Evolutionary conservation across 2,888 invertebrate genomes (phyloP), one percentile per base, ranked within the genome.

Genomic region (Lasioglossum morio): DNA sequence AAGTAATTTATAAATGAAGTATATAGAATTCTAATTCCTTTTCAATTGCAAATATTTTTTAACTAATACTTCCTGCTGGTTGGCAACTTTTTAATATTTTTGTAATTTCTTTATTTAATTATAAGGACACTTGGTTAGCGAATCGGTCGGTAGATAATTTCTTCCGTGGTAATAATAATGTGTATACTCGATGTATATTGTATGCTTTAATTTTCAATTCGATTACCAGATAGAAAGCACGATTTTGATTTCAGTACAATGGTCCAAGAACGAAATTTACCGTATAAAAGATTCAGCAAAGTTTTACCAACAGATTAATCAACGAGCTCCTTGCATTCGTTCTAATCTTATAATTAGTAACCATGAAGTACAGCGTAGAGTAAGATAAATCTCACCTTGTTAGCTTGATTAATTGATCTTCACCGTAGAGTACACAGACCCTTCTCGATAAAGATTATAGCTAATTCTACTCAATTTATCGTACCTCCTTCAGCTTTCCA

Each of bases 361-460:
- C 60, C 4, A 19, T 27, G 72, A n/a, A 63, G 40, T 60, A 57
- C 10, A 69, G 63, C 57, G 73, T 60, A 57, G 77, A 75, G 69
- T 53, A 74, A 84, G 80, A 84, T 75, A 79, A 77, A 84, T 79
- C 84, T 73, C 34, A 43, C 40, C 74, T 79, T 70, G 69, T 69
- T 84, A 60, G 63, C 53, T 69, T 85, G 84, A 85, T 84, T 84
- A 85, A 85, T 85, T 57, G 63, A 74, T 74, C 63, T 46, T 77
- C 70, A 57, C 70, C 70, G 63, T 80, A 73, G 80, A 74, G 77
- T 72, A 63, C 70, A 43, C 70, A 77, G 75, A 84, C 80, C 69
- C 80, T 60, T n/a, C 53, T 84, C 30, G 43, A 82, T 84, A 72
- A 72, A 82, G 74, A 74, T 78, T 72, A 37, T 74, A 48, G 40